phyloP scores from a whole-genome alignment of 2,888 invertebrate species.

The Electrophaes corylata region DNA sequence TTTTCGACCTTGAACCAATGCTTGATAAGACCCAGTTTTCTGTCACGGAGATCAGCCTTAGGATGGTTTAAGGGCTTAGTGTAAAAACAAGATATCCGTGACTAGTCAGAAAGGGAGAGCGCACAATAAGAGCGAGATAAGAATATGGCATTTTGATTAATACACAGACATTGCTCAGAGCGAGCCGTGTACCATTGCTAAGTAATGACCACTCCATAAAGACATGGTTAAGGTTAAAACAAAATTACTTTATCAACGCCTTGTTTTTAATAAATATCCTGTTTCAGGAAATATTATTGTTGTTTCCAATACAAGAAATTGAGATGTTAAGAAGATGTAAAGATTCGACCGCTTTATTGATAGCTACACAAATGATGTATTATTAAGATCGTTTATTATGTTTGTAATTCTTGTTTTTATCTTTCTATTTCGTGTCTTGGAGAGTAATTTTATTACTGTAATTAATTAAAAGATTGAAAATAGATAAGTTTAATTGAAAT shows the following conservation, averaged over 20 bases:
- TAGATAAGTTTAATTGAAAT: constrained; percentile 56
- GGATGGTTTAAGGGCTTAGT: constrained; percentile 51
- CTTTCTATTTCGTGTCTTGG: constrained; percentile 54
- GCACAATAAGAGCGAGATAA: constrained; percentile 70
- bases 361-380: constrained; percentile 79
- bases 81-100: constrained; percentile 76
- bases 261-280: constrained; percentile 85
- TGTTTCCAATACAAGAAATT: constrained; percentile 82
- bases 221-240: constrained; percentile 85
- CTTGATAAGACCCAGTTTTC: constrained; percentile 46
- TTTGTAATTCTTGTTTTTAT: constrained; percentile 53
- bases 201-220: constrained; percentile 85
- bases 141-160: constrained; percentile 84
- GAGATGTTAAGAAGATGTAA: constrained; percentile 80
- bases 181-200: constrained; percentile 83
- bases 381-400: constrained; percentile 71
- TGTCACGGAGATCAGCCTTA: constrained; percentile 44
- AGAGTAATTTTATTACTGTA: constrained; percentile 57
- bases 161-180: constrained; percentile 82
- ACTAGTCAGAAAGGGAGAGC: constrained; percentile 70
- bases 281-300: constrained; percentile 84
- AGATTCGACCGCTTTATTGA: constrained; percentile 80
- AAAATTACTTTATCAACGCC: constrained; percentile 85
- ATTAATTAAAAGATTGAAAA: constrained; percentile 57
- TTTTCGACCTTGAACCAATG: constrained; percentile 31